phyloP scores from a whole-genome alignment of 2,797 vertebrate species.

The Okamejei kenojei region DNA sequence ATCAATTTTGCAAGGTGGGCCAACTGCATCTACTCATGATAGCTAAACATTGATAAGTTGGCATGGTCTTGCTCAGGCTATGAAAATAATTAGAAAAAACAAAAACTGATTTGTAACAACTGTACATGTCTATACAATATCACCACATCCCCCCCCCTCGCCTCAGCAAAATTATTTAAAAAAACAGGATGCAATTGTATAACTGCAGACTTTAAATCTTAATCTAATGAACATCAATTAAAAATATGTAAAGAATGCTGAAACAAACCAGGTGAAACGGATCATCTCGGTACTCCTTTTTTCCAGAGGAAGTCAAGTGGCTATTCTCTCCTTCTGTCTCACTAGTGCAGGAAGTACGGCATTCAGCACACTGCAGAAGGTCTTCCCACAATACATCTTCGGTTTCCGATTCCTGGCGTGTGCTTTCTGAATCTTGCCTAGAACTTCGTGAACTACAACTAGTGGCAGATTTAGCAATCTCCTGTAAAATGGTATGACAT shows the following conservation, averaged over 20 bases:
- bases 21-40: not conserved
- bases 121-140: no score
- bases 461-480: slow-evolving; percentile 80
- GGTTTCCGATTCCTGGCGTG: slow-evolving; percentile 87
- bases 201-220: not conserved
- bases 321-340: slow-evolving; percentile 86
- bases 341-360: slow-evolving; percentile 83
- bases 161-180: not conserved
- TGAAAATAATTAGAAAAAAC: no score
- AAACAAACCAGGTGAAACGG: slow-evolving; percentile 87
- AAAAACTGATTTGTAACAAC: no score
- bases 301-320: slow-evolving; percentile 69
- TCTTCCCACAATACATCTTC: slow-evolving; percentile 97
- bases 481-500: slow-evolving; percentile 59
- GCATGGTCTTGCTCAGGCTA: no score
- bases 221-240: not conserved
- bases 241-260: slow-evolving; percentile 21
- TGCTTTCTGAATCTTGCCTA: slow-evolving; percentile 88
- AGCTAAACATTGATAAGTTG: not conserved
- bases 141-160: not conserved
- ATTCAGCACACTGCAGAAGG: slow-evolving; percentile 90
- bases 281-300: slow-evolving; percentile 92
- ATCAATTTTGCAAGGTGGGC: not conserved
- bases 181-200: not conserved
- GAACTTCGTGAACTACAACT: slow-evolving; percentile 91